phyloP scores from a whole-genome alignment of 2,113 vertebrate genomes.

The Coryphaenoides rupestris region DNA sequence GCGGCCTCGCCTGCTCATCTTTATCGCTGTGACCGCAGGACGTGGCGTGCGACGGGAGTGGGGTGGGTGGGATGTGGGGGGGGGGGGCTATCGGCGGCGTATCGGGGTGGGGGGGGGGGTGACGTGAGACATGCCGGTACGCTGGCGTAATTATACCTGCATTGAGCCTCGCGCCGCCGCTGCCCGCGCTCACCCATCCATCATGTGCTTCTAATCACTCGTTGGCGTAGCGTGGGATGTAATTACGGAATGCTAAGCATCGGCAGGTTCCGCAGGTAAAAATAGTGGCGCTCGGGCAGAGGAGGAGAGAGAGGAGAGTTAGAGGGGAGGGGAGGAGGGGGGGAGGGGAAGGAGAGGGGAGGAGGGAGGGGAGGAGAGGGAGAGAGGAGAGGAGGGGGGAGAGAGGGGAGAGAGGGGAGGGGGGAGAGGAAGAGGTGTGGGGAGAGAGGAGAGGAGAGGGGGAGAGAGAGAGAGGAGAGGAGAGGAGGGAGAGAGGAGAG shows the following conservation, averaged over 20 bases:
- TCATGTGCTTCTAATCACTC: constrained; percentile 63
- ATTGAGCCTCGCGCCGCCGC: constrained; percentile 51
- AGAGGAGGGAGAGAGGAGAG: neutral
- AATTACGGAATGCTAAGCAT: constrained; percentile 67
- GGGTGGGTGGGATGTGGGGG: constrained; percentile 30
- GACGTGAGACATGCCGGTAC: constrained; percentile 58
- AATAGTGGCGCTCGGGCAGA: constrained; percentile 47
- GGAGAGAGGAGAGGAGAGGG: neutral
- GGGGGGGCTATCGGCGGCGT: constrained; percentile 41
- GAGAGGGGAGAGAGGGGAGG: neutral
- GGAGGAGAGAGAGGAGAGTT: neutral
- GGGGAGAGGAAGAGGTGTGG: neutral
- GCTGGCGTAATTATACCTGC: constrained; percentile 62
- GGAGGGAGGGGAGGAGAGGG: constrained; percentile 4
- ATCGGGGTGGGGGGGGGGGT: constrained; percentile 43
- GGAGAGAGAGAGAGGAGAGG: neutral
- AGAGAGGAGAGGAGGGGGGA: too few relatives aligned
- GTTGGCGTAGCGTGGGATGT: constrained; percentile 57
- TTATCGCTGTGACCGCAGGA: constrained; percentile 35
- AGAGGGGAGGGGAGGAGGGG: neutral
- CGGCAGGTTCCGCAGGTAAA: constrained; percentile 65
- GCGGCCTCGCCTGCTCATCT: constrained; percentile 32
- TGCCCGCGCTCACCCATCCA: constrained; percentile 65
- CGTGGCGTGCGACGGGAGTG: constrained; percentile 11
- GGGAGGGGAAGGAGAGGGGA: too few relatives aligned